phyloP scores from a whole-genome alignment of 1,140 invertebrate genomes.

The Lasioglossum albipes region DNA sequence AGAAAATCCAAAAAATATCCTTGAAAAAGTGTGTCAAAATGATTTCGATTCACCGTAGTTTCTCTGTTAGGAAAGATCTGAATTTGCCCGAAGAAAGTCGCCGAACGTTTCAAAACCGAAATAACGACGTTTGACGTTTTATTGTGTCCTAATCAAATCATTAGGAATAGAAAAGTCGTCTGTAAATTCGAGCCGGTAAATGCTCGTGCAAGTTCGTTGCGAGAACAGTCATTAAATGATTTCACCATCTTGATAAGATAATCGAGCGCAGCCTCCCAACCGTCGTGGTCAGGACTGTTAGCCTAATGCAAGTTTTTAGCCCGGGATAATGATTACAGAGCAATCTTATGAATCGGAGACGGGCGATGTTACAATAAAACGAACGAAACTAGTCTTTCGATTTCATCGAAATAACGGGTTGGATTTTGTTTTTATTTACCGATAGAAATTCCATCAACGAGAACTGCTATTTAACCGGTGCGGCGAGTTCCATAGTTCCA shows the following conservation, averaged over 20 bases:
- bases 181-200: slow-evolving; percentile 1
- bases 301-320: slow-evolving; percentile 6
- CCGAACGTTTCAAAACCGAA: neutral
- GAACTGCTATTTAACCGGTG: neutral
- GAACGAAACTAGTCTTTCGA: neutral
- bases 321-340: neutral
- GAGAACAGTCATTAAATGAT: slow-evolving; percentile 29
- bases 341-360: neutral
- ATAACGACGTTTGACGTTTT: neutral
- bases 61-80: too few relatives aligned
- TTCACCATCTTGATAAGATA: slow-evolving; percentile 43
- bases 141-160: slow-evolving; percentile 1
- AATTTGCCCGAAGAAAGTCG: neutral
- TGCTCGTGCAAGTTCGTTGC: slow-evolving; percentile 8
- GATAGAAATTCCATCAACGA: neutral
- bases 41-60: too few relatives aligned
- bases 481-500: too few relatives aligned
- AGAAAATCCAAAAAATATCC: too few relatives aligned
- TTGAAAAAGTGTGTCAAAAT: too few relatives aligned
- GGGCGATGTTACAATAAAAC: neutral
- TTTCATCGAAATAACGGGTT: neutral
- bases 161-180: slow-evolving; percentile 6
- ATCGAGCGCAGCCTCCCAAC: slow-evolving; percentile 2
- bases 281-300: neutral
- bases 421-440: neutral